A percentile compares a stretch with the other conserved stretches of the same genome.
Evolutionary conservation across 2,888 invertebrate genomes (phyloP).

Genomic region (Cacoxenus indagator): DNA sequence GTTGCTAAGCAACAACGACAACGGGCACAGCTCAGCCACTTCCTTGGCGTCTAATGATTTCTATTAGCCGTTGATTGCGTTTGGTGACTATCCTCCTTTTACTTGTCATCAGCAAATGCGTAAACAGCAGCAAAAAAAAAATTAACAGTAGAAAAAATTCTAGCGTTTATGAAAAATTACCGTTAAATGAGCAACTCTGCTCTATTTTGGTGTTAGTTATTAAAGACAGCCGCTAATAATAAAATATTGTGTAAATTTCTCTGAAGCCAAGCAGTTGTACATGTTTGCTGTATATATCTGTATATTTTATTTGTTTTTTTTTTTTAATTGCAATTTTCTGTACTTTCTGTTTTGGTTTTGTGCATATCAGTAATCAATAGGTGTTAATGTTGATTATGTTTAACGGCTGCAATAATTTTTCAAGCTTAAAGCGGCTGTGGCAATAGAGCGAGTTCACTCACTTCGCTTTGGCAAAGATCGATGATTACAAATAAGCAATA

Average conservation of each 20-base stretch:
- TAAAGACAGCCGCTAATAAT: no score
- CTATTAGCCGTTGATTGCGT: constrained; percentile 3
- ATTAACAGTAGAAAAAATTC: not conserved
- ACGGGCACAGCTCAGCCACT: not conserved
- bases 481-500: not conserved
- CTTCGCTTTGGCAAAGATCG: not conserved
- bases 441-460: no score
- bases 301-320: no score
- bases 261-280: not conserved
- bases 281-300: no score
- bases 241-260: no score
- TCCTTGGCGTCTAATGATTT: constrained; percentile 6
- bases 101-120: not conserved
- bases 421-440: not conserved
- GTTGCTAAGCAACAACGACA: no score
- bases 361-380: no score
- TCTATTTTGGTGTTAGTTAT: no score
- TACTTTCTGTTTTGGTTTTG: not conserved
- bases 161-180: constrained; percentile 11
- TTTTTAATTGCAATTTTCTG: no score
- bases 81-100: constrained; percentile 13
- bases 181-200: constrained; percentile 8
- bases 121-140: not conserved
- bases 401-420: not conserved
- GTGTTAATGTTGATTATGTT: not conserved